Evolutionary conservation across 1,140 invertebrate species (phyloP), one percentile per base, ranked within the genome.

Genomic region (Tetramorium alpestre): DNA sequence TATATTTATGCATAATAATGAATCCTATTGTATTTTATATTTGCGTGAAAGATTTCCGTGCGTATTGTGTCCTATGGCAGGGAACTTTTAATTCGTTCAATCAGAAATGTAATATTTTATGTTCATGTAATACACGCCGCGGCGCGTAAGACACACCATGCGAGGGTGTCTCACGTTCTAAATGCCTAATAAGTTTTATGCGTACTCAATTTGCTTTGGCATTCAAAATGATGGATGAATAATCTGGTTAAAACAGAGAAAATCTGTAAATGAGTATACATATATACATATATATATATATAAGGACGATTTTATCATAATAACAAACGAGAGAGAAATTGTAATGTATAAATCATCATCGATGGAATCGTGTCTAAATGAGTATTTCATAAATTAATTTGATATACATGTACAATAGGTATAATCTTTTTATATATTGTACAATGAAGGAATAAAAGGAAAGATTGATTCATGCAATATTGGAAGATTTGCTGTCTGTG

Each of bases 1-100:
- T 92, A 92, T 93, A 93, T 93, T 93, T 91, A 93, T 93, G 86
- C 87, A 88, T 89, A 91, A 89, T 62, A 64, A 76, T 90, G 41
- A 28, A 80, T 90, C 60, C 64, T 77, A 87, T 84, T 86, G 76
- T 90, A 86, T 90, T 90, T 90, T 90, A 90, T 88, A 86, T 82
- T 51, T 81, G 65, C 18, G 28, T 85, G 41, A 77, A 87, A 87
- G 44, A 67, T 65, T 85, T 44, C 28, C 56, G 56, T n/a, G 60
- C 28, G 33, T 69, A 47, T 49, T n/a, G 41, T 38, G 22, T 67
- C 4, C 49, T n/a, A 8, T 25, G 44, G 5, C 41, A 70, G 67
- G 28, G 25, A 56, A 62, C 10, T 86, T 88, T 86, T 88, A 87
- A 85, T 88, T 73, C 56, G 47, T 67, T 67, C 22, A 67, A 54